A percentile compares a stretch with the other conserved stretches of the same genome.
Conservation (phyloP, 1,140 invertebrate genomes). For the Panagrolaimus sp. region DNA sequence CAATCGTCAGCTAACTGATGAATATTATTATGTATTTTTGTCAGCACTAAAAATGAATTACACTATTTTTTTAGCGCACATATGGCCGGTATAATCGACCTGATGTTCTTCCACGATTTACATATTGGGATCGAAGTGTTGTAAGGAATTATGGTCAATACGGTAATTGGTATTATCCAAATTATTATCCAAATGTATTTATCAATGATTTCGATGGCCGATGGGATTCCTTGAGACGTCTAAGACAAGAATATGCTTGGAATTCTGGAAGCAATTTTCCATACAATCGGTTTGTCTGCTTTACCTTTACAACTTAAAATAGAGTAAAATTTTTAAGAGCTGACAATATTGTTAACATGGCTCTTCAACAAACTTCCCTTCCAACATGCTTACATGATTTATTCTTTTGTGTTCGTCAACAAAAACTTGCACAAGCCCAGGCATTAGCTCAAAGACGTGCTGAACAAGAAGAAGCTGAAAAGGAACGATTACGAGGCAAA, state of each 20-base stretch:
- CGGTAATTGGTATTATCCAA: slow-evolving; percentile 20
- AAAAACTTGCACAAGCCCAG: too few species aligned
- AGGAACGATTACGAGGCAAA: too few species aligned
- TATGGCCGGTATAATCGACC: slow-evolving; percentile 5
- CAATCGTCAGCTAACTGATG: not conserved
- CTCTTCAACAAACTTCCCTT: slow-evolving; percentile 15
- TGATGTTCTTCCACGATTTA: slow-evolving; percentile 7
- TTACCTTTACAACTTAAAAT: not conserved
- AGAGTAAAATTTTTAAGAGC: slow-evolving; percentile 12
- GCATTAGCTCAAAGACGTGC: too few species aligned
- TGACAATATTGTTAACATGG: slow-evolving; percentile 21
- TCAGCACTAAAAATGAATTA: not conserved
- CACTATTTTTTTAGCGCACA: not conserved
- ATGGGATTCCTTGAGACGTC: slow-evolving; percentile 8
- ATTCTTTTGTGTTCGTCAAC: slow-evolving; percentile 18
- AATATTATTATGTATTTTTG: not conserved
- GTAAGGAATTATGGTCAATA: slow-evolving; percentile 17
- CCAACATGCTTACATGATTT: slow-evolving; percentile 21
- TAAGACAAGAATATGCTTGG: slow-evolving; percentile 7
- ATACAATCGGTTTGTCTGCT: slow-evolving; percentile 8
- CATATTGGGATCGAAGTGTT: slow-evolving; percentile 3
- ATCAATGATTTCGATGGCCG: slow-evolving; percentile 17
- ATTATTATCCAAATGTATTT: slow-evolving; percentile 16
- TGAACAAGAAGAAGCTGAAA: too few species aligned
- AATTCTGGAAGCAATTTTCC: slow-evolving; percentile 11